Conservation (phyloP, 2,888 invertebrate species). For the Tribolium freemani region DNA sequence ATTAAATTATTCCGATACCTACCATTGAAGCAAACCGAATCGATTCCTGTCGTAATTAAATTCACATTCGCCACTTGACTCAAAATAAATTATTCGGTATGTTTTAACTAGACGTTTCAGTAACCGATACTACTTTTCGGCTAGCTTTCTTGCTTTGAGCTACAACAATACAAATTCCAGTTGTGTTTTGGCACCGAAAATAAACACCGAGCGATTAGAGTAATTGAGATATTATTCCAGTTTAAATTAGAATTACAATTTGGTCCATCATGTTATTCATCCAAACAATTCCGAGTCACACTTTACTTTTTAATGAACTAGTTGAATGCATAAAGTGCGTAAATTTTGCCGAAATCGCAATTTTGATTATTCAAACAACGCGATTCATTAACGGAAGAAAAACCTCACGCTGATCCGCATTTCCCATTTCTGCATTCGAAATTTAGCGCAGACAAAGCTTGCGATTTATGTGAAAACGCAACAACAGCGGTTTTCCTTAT, state of each 20-base stretch:
- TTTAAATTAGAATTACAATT: not conserved
- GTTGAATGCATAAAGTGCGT: not conserved
- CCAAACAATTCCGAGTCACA: not conserved
- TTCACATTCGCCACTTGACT: not conserved
- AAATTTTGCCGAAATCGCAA: conserved; percentile 3
- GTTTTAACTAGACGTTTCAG: not conserved
- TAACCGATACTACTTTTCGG: too few relatives aligned
- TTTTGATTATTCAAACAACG: conserved; percentile 21
- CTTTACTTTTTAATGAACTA: not conserved
- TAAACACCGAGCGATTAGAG: not conserved
- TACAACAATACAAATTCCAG: too few relatives aligned
- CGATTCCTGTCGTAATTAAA: not conserved
- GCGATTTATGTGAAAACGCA: conserved; percentile 43
- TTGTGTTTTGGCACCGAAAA: too few relatives aligned
- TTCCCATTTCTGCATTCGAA: conserved; percentile 42
- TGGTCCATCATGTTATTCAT: not conserved
- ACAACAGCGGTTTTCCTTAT: conserved; percentile 45
- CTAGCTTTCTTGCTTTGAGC: not conserved
- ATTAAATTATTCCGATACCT: not conserved
- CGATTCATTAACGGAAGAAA: conserved; percentile 42
- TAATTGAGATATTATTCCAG: not conserved
- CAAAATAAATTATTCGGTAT: not conserved
- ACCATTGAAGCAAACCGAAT: not conserved
- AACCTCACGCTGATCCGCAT: conserved; percentile 35
- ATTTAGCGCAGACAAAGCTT: conserved; percentile 44